Percentiles rank a stretch among this genome's conserved stretches.
These are phyloP conservation scores for Aphidius gifuensis DNA, from an alignment of 1,140 invertebrate genomes.

Conservation along the genomic window DNA sequence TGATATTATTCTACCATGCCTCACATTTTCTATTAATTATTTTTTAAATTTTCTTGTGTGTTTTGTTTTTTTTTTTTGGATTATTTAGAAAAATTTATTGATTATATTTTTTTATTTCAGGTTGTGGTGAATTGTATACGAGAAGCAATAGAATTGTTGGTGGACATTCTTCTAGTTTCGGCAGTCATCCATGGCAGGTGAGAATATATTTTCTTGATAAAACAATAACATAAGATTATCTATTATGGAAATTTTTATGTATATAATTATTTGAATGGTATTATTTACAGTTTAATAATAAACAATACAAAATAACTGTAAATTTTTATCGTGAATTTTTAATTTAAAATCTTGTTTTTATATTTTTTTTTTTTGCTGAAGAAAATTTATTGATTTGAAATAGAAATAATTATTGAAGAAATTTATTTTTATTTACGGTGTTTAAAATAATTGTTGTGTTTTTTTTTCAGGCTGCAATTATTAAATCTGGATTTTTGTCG, in stretches of 20 bases:
- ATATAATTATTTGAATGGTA: not conserved
- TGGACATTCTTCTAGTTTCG: conserved; percentile 85
- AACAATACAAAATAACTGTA: too few species aligned
- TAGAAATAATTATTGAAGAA: not conserved
- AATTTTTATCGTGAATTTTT: conserved; percentile 27
- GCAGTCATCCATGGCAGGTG: conserved; percentile 90
- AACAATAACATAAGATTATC: not conserved
- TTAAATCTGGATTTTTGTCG: conserved; percentile 85
- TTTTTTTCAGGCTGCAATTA: conserved; percentile 71
- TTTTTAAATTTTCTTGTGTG: not conserved
- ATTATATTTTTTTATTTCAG: conserved; percentile 54
- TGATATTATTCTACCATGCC: not conserved
- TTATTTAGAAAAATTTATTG: conserved; percentile 4
- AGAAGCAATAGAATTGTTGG: conserved; percentile 88
- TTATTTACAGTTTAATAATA: not conserved
- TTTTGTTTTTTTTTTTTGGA: not conserved
- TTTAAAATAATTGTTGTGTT: conserved; percentile 1
- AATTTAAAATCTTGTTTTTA: conserved; percentile 15
- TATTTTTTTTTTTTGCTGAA: conserved; percentile 8
- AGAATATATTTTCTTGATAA: conserved; percentile 27
- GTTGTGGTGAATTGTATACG: conserved; percentile 82
- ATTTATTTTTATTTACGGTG: not conserved
- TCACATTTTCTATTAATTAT: conserved; percentile 6
- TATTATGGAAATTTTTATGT: too few species aligned
- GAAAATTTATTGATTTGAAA: too few species aligned